A percentile compares a stretch with the other conserved stretches of the same genome.
phyloP scores from a whole-genome alignment of 2,888 invertebrate genomes.

The Aethes cnicana region DNA sequence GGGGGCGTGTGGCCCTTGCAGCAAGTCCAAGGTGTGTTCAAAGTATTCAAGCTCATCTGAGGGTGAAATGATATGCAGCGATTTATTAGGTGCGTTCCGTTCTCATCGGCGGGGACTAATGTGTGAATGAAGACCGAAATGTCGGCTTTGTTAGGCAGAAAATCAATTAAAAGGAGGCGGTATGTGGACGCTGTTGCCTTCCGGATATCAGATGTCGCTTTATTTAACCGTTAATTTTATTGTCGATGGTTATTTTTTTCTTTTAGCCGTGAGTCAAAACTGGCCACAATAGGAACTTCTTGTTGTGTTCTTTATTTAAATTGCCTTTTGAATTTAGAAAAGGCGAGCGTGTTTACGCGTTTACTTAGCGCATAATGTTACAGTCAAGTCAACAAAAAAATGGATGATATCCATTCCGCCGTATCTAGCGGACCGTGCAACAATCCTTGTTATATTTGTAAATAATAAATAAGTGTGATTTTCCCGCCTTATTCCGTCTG shows the following conservation, averaged over 20 bases:
- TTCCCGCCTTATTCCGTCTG: slow-evolving; percentile 48
- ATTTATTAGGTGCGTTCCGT: slow-evolving; percentile 63
- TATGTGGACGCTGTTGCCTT: slow-evolving; percentile 7
- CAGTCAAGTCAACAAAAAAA: slow-evolving; percentile 28
- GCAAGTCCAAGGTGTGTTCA: slow-evolving; percentile 57
- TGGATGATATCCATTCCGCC: slow-evolving; percentile 24
- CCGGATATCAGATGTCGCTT: slow-evolving; percentile 10
- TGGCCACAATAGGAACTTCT: too few relatives aligned
- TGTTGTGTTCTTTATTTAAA: background rate
- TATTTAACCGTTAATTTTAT: slow-evolving; percentile 24
- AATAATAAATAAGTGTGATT: slow-evolving; percentile 56
- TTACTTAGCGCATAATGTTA: background rate
- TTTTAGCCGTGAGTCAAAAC: background rate
- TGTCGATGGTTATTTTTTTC: background rate
- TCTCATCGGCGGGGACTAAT: slow-evolving; percentile 53
- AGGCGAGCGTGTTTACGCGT: background rate
- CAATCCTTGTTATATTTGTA: slow-evolving; percentile 46
- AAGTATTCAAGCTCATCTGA: slow-evolving; percentile 63
- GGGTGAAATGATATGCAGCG: slow-evolving; percentile 79
- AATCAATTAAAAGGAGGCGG: slow-evolving; percentile 28
- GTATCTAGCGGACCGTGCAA: slow-evolving; percentile 13
- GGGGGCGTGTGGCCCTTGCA: slow-evolving; percentile 56
- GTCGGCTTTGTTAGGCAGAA: slow-evolving; percentile 21
- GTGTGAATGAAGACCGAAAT: slow-evolving; percentile 22
- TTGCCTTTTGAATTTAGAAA: background rate